Base-by-base conservation (phyloP, 2,113 vertebrate genomes). In the Zapornia atra region DNA sequence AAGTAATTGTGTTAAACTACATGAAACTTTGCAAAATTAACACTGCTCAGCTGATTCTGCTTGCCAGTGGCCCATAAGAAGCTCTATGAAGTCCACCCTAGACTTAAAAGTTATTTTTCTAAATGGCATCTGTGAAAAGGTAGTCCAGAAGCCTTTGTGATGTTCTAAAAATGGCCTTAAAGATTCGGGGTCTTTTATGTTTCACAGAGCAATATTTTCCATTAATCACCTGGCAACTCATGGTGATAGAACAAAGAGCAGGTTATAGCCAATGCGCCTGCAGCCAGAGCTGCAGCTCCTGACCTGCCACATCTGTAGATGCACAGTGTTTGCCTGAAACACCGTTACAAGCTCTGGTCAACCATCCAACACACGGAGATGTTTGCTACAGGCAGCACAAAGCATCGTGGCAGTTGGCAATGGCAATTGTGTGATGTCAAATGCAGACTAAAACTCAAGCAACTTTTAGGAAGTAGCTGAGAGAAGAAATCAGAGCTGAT, bases 401-500 rank as follows among this genome's bases (percentile, higher is more conserved):
- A 75, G 56, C n/a, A 19, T n/a, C 34, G 18, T 61, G 77, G 25
- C 38, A 68, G 7, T 34, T 78, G 81, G 38, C 82, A 25, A 69
- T 61, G 48, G 72, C 77, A 93, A 61, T 25, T 57, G 19, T 64
- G 40, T 48, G 76, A 66, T 4, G 19, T 3, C 78, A 53, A 56
- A 10, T 71, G 76, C 53, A 79, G 54, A 28, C 50, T 53, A 40
- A 72, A 64, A 54, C 71, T 94, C 71, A 56, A 83, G 56, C 61
- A 94, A 57, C 80, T 77, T 86, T 88, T 40, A 81, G 64, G 56
- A 93, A 81, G 51, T n/a, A 78, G 34, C 61, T 93, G 80, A 93
- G 69, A 86, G 61, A 64, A 92, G 61, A 84, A 95, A 93, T 53
- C 61, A 57, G 68, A 84, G 60, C 65, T 92, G 90, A 75, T 71